phyloP scores from a whole-genome alignment of 2,888 invertebrate genomes.

The Hydrotaea cyrtoneurina region DNA sequence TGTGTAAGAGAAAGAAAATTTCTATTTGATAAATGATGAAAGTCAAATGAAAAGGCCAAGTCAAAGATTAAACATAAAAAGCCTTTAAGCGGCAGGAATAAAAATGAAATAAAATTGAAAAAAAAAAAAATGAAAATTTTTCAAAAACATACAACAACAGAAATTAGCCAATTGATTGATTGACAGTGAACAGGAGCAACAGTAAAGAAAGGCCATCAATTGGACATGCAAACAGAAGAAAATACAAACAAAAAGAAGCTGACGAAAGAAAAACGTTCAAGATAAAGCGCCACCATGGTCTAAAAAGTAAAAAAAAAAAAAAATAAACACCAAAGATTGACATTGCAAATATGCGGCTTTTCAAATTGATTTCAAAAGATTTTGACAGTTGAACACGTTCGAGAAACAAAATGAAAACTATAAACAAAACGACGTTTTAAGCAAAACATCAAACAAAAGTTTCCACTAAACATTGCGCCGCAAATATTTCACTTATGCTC shows the following conservation, averaged over 20 bases:
- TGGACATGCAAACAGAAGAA: conserved; percentile 51
- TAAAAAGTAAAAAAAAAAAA: background rate
- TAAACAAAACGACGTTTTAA: conserved; percentile 23
- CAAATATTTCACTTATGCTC: background rate
- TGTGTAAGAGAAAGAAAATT: conserved; percentile 3
- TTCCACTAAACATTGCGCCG: background rate
- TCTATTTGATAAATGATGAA: conserved; percentile 46
- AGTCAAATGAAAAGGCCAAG: conserved; percentile 50
- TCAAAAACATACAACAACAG: conserved; percentile 14
- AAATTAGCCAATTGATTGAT: conserved; percentile 57
- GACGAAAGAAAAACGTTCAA: background rate
- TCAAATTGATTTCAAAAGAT: conserved; percentile 42
- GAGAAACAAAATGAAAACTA: background rate
- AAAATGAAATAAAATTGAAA: conserved; percentile 45
- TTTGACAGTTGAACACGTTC: conserved; percentile 49
- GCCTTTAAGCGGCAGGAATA: conserved; percentile 58
- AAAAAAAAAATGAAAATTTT: conserved; percentile 39
- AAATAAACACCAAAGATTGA: conserved; percentile 42
- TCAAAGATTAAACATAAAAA: conserved; percentile 62
- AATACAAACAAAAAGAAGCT: background rate
- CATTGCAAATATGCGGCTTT: conserved; percentile 55
- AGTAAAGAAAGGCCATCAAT: conserved; percentile 31
- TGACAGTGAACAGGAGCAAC: conserved; percentile 61
- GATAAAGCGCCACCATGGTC: background rate
- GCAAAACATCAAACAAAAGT: too few relatives aligned